Evolutionary conservation across 2,797 vertebrate genomes (phyloP).

Genomic region (Poliocrania exsul): DNA sequence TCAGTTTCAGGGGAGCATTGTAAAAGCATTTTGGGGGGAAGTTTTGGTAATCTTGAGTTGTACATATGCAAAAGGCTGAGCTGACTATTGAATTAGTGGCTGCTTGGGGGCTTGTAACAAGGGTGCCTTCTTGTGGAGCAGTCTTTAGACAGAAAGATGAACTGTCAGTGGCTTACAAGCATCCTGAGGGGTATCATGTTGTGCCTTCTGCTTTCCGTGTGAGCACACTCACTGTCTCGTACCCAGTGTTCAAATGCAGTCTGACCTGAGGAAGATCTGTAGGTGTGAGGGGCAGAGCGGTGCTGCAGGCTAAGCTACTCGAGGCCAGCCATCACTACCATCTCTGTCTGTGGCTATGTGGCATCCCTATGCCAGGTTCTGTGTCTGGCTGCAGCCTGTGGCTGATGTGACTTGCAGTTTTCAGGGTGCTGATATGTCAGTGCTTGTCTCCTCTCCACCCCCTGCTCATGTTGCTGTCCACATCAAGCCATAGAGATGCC

Average conservation of each 20-base stretch:
- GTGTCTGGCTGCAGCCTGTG: accelerated
- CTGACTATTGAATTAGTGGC: not conserved
- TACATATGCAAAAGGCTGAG: accelerated
- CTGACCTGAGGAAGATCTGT: not conserved
- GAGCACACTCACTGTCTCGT: accelerated
- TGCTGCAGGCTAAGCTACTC: not conserved
- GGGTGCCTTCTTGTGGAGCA: not conserved
- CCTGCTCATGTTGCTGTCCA: not conserved
- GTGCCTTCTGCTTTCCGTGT: accelerated
- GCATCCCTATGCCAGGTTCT: not conserved
- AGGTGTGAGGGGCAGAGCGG: not conserved
- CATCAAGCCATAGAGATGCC: not conserved
- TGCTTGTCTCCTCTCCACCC: not conserved
- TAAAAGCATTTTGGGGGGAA: not conserved
- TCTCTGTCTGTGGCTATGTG: not conserved
- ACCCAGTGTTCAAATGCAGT: accelerated
- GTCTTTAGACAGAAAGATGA: not conserved
- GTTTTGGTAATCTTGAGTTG: not conserved
- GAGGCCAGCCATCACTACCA: not conserved
- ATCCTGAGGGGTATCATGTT: not conserved
- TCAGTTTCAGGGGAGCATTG: not conserved
- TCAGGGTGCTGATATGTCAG: not conserved
- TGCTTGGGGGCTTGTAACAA: not conserved
- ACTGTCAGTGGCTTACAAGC: not conserved
- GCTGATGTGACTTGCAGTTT: accelerated